Evolutionary conservation across 2,113 vertebrate genomes (phyloP).

Genomic region (Pipra filicauda): DNA sequence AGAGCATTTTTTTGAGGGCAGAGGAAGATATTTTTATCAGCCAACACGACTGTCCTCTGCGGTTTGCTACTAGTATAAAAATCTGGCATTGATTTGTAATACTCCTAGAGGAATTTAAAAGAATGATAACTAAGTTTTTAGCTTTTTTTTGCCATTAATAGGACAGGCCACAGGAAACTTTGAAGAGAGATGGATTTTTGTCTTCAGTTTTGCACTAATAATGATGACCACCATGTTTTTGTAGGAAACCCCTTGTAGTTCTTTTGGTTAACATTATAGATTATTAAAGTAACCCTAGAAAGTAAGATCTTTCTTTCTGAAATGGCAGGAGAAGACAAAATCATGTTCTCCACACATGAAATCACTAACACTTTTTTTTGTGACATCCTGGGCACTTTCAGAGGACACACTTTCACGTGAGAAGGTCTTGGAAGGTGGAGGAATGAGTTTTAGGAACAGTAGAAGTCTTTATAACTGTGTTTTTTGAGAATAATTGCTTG

Average conservation of each 20-base stretch:
- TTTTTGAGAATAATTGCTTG: background rate
- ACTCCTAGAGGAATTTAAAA: constrained; percentile 73
- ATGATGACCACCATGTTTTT: background rate
- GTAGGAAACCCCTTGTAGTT: background rate
- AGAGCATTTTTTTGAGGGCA: constrained; percentile 48
- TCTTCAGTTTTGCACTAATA: constrained; percentile 26
- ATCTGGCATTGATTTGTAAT: constrained; percentile 77
- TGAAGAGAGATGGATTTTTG: constrained; percentile 15
- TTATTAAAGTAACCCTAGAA: background rate
- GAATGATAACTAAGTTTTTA: constrained; percentile 70
- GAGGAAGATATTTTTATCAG: constrained; percentile 71
- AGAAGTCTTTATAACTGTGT: background rate
- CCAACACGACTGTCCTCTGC: constrained; percentile 66
- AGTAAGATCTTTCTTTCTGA: background rate
- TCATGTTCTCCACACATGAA: background rate
- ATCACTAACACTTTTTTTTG: background rate
- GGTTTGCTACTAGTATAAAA: constrained; percentile 73
- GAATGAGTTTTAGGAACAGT: background rate
- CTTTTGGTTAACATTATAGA: background rate
- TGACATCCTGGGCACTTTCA: background rate
- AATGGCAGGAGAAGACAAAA: background rate
- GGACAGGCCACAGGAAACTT: constrained; percentile 42
- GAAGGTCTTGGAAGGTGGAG: background rate
- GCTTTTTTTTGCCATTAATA: constrained; percentile 40
- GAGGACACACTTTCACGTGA: accelerated